Percentiles rank a stretch among this genome's conserved stretches.
Conservation (phyloP, 2,797 vertebrate genomes). For the Ciconia nigra region DNA sequence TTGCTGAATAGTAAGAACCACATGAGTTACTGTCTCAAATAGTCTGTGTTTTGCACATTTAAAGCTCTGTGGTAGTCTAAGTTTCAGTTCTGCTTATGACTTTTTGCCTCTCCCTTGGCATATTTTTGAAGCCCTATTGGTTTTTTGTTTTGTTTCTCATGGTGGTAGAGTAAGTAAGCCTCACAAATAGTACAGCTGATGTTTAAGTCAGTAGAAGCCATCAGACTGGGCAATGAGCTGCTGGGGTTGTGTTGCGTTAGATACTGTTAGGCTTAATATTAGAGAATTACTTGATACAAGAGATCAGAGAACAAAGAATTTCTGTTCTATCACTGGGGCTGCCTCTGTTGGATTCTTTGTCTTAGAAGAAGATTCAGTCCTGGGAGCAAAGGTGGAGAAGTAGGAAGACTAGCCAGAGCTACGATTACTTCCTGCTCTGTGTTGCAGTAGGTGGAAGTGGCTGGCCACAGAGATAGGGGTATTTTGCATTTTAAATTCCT, state of each 20-base stretch:
- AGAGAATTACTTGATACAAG: no score
- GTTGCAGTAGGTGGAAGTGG: background rate
- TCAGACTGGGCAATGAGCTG: background rate
- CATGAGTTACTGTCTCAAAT: slow-evolving; percentile 24
- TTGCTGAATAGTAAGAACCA: slow-evolving; percentile 10
- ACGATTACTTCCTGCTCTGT: fast-evolving
- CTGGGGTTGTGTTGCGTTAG: background rate
- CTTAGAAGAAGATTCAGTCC: background rate
- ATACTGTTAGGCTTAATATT: fast-evolving
- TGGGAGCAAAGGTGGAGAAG: background rate
- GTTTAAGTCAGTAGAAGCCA: background rate
- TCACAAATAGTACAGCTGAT: fast-evolving
- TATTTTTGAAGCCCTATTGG: fast-evolving
- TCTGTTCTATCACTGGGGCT: background rate
- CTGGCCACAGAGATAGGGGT: fast-evolving
- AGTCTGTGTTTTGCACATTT: background rate
- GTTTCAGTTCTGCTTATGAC: background rate
- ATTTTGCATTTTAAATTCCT: background rate
- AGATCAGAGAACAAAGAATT: background rate
- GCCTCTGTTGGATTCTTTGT: background rate
- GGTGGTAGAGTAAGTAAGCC: background rate
- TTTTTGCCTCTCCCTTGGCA: background rate
- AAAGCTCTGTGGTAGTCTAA: background rate
- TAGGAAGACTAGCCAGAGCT: background rate
- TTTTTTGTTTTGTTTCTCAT: fast-evolving